These are phyloP conservation scores for Torymus auratus DNA, from an alignment of 2,888 invertebrate genomes.

Conservation along the genomic window DNA sequence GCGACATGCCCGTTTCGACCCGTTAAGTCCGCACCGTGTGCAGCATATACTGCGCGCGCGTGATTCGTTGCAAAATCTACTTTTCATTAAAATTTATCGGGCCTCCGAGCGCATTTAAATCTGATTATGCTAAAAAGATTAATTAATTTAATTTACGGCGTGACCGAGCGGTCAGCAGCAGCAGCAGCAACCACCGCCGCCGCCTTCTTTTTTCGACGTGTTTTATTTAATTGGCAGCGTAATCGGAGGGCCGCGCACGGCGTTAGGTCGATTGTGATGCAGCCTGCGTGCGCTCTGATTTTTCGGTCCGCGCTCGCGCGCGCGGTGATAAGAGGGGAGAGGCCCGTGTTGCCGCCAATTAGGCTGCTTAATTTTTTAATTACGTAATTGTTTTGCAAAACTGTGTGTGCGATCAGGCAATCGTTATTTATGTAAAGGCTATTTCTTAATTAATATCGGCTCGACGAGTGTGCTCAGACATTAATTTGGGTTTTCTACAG, in stretches of 20 bases:
- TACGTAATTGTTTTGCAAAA: too few relatives aligned
- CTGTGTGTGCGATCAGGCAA: too few relatives aligned
- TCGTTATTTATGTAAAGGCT: too few relatives aligned
- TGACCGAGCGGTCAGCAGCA: too few relatives aligned
- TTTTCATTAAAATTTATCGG: slow-evolving; percentile 45
- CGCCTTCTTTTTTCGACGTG: not conserved
- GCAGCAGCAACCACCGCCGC: too few relatives aligned
- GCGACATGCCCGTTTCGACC: too few relatives aligned
- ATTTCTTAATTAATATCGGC: too few relatives aligned
- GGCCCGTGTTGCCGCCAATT: not conserved
- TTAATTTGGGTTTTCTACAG: too few relatives aligned
- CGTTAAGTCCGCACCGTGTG: too few relatives aligned
- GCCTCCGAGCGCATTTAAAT: slow-evolving; percentile 13
- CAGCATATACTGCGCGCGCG: too few relatives aligned
- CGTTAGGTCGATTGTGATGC: slow-evolving; percentile 13
- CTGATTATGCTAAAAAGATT: slow-evolving; percentile 42
- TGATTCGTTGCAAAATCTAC: slow-evolving; percentile 38
- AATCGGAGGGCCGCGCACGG: not conserved
- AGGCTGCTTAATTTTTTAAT: too few relatives aligned
- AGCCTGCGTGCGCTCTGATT: not conserved
- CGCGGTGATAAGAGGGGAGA: not conserved
- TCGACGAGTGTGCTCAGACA: too few relatives aligned
- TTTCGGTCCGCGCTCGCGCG: not conserved
- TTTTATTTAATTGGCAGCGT: slow-evolving; percentile 27
- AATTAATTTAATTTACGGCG: slow-evolving; percentile 45